Conservation (phyloP, 2,113 vertebrate species). For the Erpornis zantholeuca region DNA sequence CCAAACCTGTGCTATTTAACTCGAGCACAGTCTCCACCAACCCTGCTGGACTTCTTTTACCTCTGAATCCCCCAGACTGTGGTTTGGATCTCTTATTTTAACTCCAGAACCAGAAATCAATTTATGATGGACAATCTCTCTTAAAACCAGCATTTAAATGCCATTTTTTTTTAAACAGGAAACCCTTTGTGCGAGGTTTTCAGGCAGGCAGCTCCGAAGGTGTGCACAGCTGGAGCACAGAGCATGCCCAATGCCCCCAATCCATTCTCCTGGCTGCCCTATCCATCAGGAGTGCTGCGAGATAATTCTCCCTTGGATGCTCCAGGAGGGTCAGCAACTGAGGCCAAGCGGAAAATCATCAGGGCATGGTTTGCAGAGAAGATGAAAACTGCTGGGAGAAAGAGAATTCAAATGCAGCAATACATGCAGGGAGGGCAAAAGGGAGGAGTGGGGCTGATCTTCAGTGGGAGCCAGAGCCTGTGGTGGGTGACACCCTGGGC, state of each 20-base stretch:
- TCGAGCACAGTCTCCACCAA: background rate
- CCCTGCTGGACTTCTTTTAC: background rate
- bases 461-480: background rate
- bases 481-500: background rate
- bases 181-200: background rate
- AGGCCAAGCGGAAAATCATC: background rate
- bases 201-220: background rate
- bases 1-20: background rate
- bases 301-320: background rate
- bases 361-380: background rate
- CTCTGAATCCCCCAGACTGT: background rate
- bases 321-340: background rate
- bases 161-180: background rate
- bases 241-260: background rate
- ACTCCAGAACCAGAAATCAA: background rate
- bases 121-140: background rate
- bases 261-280: background rate
- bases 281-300: background rate
- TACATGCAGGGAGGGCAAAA: background rate
- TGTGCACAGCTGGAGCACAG: background rate
- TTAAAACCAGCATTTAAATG: background rate
- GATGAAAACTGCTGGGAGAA: background rate
- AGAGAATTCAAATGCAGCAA: background rate
- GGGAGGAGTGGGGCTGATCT: background rate
- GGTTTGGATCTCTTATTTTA: background rate